These are phyloP conservation scores for Halocaridina rubra DNA, from an alignment of 2,888 invertebrate species.

Conservation along the genomic window DNA sequence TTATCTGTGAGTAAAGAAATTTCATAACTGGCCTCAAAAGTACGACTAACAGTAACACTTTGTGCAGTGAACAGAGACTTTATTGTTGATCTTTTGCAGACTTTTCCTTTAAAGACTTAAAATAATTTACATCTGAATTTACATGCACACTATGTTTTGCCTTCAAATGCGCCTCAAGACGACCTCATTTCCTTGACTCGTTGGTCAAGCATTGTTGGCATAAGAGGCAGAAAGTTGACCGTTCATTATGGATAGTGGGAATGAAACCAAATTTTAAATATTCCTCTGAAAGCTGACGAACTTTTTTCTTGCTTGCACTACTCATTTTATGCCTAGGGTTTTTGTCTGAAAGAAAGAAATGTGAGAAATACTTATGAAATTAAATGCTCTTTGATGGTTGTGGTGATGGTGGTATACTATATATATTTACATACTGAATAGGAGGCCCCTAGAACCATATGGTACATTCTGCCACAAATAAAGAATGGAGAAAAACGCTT, in stretches of 20 bases:
- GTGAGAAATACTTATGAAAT: no score
- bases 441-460: no score
- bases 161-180: not conserved
- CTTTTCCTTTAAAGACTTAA: not conserved
- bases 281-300: not conserved
- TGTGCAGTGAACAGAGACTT: not conserved
- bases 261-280: not conserved
- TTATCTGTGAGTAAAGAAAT: not conserved
- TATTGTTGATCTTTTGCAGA: not conserved
- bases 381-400: no score
- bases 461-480: no score
- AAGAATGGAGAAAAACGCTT: no score
- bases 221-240: slow-evolving; percentile 10
- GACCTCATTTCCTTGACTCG: not conserved
- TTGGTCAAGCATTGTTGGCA: not conserved
- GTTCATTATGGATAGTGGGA: not conserved
- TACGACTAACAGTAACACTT: not conserved
- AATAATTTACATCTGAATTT: not conserved
- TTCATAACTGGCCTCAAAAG: not conserved
- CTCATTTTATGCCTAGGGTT: not conserved
- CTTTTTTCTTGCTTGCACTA: not conserved
- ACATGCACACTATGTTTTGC: not conserved
- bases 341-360: not conserved
- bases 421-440: no score
- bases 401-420: no score